phyloP scores from a whole-genome alignment of 2,797 vertebrate genomes.

The Lacerta viridis region DNA sequence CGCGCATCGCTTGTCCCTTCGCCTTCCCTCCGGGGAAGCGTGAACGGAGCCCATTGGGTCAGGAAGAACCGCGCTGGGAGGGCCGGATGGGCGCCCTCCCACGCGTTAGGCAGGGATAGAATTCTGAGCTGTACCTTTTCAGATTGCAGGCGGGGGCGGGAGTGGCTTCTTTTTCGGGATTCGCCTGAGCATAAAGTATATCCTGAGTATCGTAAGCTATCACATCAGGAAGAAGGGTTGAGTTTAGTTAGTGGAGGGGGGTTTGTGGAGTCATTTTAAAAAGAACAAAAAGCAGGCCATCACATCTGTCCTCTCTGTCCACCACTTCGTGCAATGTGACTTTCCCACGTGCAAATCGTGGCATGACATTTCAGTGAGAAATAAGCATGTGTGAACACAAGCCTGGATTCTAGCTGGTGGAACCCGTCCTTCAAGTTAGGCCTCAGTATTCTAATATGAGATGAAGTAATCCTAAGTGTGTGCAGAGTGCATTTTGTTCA shows the following conservation, averaged over 20 bases:
- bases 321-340: background rate
- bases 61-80: background rate
- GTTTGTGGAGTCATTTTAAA: background rate
- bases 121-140: background rate
- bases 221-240: background rate
- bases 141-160: background rate
- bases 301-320: background rate
- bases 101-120: background rate
- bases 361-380: background rate
- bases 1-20: too few relatives aligned
- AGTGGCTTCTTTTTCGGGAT: background rate
- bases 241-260: too few relatives aligned
- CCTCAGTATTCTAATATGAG: background rate
- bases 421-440: background rate
- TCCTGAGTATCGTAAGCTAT: background rate
- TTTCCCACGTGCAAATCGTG: background rate
- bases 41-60: too few relatives aligned
- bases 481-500: background rate
- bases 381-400: background rate
- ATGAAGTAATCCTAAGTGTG: background rate
- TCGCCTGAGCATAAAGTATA: too few relatives aligned
- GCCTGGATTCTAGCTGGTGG: background rate
- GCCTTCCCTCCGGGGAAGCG: background rate
- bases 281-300: background rate
- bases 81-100: background rate